phyloP scores from a whole-genome alignment of 2,888 invertebrate species.

The Tetrapedia diversipes region DNA sequence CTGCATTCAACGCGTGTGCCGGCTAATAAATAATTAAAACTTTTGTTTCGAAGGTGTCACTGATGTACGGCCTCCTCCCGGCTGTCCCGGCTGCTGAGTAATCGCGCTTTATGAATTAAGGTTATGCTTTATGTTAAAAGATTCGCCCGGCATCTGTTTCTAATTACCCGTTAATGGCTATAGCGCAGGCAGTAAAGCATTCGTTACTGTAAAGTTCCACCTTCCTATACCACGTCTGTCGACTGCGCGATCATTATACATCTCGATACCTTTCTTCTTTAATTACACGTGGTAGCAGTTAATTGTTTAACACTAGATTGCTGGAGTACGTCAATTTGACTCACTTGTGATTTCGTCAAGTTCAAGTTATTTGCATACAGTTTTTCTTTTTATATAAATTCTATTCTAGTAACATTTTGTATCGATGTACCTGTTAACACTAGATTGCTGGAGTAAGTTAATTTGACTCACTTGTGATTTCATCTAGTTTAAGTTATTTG shows the following conservation, averaged over 20 bases:
- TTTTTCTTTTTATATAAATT: too few species aligned
- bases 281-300: too few species aligned
- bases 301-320: too few species aligned
- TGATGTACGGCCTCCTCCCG: constrained; percentile 77
- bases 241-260: constrained; percentile 18
- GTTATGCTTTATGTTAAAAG: constrained; percentile 83
- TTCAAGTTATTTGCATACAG: too few species aligned
- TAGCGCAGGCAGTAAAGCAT: constrained; percentile 77
- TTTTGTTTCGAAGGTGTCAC: constrained; percentile 81
- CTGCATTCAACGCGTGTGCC: constrained; percentile 78
- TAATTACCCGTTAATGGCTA: constrained; percentile 83
- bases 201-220: constrained; percentile 77
- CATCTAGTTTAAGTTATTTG: too few species aligned
- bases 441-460: too few species aligned
- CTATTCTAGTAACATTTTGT: too few species aligned
- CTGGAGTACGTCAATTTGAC: too few species aligned
- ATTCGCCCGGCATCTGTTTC: constrained; percentile 83
- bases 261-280: too few species aligned
- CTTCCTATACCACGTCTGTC: constrained; percentile 56
- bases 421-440: too few species aligned
- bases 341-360: too few species aligned
- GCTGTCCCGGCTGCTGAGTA: constrained; percentile 80
- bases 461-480: too few species aligned
- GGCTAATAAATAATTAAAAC: constrained; percentile 83
- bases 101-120: constrained; percentile 83